These are phyloP conservation scores for Triplophysa tibetana DNA, from an alignment of 2,113 vertebrate species.

Conservation along the genomic window DNA sequence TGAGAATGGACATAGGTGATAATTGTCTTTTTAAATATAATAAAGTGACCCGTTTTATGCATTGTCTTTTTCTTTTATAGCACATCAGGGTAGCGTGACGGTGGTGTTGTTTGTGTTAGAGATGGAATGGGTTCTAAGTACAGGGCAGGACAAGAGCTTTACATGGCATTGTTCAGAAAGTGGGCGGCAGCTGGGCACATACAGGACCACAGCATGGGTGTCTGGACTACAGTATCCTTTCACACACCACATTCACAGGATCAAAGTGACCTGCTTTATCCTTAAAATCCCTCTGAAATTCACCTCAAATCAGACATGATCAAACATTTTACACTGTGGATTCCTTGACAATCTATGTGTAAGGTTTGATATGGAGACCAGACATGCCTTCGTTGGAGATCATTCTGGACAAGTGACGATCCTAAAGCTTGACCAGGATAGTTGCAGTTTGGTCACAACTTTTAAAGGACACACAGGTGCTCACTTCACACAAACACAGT, in stretches of 20 bases:
- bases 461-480: conserved; percentile 97
- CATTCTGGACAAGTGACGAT: conserved; percentile 98
- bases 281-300: neutral
- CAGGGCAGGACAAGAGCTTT: conserved; percentile 92
- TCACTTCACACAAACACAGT: conserved; percentile 13
- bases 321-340: neutral
- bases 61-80: conserved; percentile 66
- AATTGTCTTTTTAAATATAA: conserved; percentile 36
- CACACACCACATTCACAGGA: neutral
- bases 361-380: conserved; percentile 97
- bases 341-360: conserved; percentile 68
- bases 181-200: conserved; percentile 86
- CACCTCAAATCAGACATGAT: neutral
- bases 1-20: neutral
- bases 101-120: conserved; percentile 95
- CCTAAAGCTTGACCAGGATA: conserved; percentile 94
- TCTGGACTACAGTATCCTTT: conserved; percentile 97
- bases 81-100: conserved; percentile 90
- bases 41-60: neutral
- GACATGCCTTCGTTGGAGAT: conserved; percentile 95
- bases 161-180: conserved; percentile 97
- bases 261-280: neutral
- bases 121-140: conserved; percentile 97
- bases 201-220: conserved; percentile 87
- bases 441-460: conserved; percentile 90